Evolutionary conservation across 2,888 invertebrate species (phyloP).

Genomic region (Drosophila paranaensis): DNA sequence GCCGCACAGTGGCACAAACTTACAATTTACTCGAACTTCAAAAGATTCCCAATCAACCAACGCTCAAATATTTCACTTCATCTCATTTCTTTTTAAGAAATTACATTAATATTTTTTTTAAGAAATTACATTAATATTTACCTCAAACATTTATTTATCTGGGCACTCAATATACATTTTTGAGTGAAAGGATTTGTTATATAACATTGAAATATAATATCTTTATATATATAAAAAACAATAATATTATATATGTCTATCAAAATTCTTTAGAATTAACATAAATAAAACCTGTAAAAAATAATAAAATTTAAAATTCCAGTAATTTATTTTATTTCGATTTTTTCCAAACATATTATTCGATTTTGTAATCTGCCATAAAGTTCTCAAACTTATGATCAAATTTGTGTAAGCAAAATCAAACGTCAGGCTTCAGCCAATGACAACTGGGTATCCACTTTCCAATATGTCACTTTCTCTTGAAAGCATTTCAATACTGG

Average conservation of each 20-base stretch:
- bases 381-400: neutral
- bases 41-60: neutral
- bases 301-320: too few species aligned
- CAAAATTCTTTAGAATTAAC: too few species aligned
- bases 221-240: too few species aligned
- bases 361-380: too few species aligned
- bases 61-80: neutral
- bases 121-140: too few species aligned
- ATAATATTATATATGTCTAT: too few species aligned
- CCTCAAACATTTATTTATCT: too few species aligned
- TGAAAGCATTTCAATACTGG: neutral
- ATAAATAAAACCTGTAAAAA: too few species aligned
- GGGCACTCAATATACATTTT: too few species aligned
- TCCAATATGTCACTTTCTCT: neutral
- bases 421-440: neutral
- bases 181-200: too few species aligned
- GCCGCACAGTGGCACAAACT: constrained; percentile 22
- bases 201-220: too few species aligned
- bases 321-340: neutral
- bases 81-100: too few species aligned
- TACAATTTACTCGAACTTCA: neutral
- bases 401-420: neutral
- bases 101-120: neutral
- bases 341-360: neutral
- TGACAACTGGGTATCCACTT: neutral